Conservation (phyloP, 92 coral and sea anemone species). For the Heteractis magnifica region DNA sequence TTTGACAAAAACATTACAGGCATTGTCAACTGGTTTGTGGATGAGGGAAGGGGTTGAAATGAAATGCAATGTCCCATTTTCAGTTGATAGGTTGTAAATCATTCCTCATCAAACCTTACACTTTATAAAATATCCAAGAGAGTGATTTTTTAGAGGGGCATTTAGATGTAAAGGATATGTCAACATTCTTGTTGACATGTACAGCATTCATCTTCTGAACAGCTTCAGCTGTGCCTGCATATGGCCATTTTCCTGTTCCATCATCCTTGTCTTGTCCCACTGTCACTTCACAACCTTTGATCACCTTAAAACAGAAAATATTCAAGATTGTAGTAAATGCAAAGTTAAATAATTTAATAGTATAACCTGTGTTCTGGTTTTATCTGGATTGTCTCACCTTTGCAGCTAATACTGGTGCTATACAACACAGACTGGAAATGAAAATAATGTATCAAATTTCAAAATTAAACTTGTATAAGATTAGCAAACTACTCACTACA, state of each 20-base stretch:
- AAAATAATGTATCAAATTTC: background rate
- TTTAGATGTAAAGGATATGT: slow-evolving; percentile 64
- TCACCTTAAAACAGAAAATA: slow-evolving; percentile 45
- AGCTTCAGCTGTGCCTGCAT: slow-evolving; percentile 79
- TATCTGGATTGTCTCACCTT: slow-evolving; percentile 47
- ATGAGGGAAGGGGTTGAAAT: too few relatives aligned
- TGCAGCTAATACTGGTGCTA: slow-evolving; percentile 86
- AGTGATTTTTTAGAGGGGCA: too few relatives aligned
- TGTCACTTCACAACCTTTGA: slow-evolving; percentile 72
- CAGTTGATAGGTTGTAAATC: too few relatives aligned
- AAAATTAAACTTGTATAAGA: background rate
- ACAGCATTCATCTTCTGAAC: slow-evolving; percentile 71
- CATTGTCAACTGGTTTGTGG: too few relatives aligned
- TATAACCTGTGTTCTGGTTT: background rate
- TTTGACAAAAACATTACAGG: too few relatives aligned
- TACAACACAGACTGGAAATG: slow-evolving; percentile 66
- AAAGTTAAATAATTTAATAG: background rate
- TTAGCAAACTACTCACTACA: background rate
- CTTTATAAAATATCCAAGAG: too few relatives aligned
- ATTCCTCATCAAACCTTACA: too few relatives aligned
- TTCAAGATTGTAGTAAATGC: background rate
- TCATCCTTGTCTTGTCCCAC: slow-evolving; percentile 80
- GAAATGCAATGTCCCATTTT: too few relatives aligned
- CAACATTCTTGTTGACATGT: slow-evolving; percentile 76
- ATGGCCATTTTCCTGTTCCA: slow-evolving; percentile 68